Evolutionary conservation across 2,888 invertebrate genomes (phyloP).

Genomic region (Sphecodes monilicornis): DNA sequence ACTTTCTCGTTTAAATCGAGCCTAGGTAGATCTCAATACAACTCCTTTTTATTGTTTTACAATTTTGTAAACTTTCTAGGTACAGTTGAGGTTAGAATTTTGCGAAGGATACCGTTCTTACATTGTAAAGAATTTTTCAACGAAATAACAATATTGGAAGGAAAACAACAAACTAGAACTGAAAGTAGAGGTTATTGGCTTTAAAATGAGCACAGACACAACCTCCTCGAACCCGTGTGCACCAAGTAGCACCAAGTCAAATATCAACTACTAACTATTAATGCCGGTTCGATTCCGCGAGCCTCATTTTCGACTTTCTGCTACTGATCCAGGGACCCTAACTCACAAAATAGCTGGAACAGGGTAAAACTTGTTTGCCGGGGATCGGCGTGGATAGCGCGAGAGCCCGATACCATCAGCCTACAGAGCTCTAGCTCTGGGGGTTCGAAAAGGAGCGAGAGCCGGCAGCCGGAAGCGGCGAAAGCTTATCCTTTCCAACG

Average conservation of each 20-base stretch:
- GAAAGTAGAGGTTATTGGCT: not conserved
- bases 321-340: not conserved
- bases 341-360: slow-evolving; percentile 13
- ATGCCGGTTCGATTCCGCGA: not conserved
- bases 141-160: too few species aligned
- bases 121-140: too few species aligned
- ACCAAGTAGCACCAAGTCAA: not conserved
- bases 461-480: slow-evolving; percentile 31
- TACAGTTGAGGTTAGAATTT: not conserved
- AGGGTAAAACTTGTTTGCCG: slow-evolving; percentile 35
- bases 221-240: fast-evolving
- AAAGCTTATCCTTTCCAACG: slow-evolving; percentile 71
- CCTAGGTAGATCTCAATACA: too few species aligned
- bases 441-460: slow-evolving; percentile 39
- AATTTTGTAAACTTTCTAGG: too few species aligned
- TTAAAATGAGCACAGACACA: not conserved
- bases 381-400: slow-evolving; percentile 29
- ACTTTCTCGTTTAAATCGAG: too few species aligned
- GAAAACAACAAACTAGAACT: too few species aligned
- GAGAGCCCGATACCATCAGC: slow-evolving; percentile 9
- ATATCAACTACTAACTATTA: not conserved
- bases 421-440: slow-evolving; percentile 4
- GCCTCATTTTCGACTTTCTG: slow-evolving; percentile 3
- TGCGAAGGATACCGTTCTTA: too few species aligned
- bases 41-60: too few species aligned